Conservation (phyloP, 2,113 vertebrate genomes). For the Ursus arctos region DNA sequence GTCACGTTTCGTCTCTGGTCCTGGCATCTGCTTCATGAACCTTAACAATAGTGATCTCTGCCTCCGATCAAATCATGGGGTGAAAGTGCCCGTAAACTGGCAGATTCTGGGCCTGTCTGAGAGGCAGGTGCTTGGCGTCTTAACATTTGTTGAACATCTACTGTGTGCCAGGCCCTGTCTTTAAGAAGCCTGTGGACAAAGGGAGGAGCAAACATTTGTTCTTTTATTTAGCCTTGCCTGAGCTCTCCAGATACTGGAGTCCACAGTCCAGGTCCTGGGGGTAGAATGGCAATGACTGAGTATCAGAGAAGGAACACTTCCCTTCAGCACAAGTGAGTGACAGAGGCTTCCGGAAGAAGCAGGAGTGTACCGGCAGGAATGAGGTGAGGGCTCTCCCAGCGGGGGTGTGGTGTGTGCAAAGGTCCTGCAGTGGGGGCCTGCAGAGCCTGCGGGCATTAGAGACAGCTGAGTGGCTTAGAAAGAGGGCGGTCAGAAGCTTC, state of each 20-base stretch:
- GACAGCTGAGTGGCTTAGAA: background rate
- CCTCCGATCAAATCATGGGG: background rate
- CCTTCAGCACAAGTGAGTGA: background rate
- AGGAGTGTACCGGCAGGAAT: background rate
- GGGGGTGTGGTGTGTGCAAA: background rate
- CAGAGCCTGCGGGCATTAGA: background rate
- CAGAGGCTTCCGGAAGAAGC: background rate
- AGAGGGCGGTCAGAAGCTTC: background rate
- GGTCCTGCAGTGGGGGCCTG: background rate
- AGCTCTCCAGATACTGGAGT: background rate
- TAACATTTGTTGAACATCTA: background rate
- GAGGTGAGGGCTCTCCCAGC: background rate
- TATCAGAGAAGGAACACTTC: background rate
- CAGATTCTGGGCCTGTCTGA: background rate
- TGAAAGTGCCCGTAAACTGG: background rate
- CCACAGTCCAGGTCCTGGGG: background rate
- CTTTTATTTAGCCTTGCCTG: background rate
- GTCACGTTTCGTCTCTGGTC: background rate
- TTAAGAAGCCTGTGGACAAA: background rate
- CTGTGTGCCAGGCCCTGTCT: background rate
- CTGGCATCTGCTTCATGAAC: background rate
- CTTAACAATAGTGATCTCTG: background rate
- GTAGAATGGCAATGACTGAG: background rate
- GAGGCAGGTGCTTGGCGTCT: background rate
- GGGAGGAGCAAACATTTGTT: background rate